phyloP scores from a whole-genome alignment of 2,113 vertebrate species.

The Haplotaxodon microlepis region DNA sequence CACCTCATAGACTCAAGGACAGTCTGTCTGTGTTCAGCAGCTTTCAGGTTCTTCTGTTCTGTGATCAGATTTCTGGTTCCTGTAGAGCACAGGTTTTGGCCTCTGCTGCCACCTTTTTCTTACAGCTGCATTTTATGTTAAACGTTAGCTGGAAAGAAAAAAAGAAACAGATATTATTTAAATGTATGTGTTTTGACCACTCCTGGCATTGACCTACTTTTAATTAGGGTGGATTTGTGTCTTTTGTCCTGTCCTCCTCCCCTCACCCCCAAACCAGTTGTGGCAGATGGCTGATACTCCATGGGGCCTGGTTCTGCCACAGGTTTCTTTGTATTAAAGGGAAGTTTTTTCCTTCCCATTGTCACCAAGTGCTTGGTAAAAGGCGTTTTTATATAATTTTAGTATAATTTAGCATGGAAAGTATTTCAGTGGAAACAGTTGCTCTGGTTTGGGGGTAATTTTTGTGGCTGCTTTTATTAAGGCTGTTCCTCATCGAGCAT shows the following conservation, averaged over 20 bases:
- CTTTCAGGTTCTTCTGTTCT: slow-evolving; percentile 85
- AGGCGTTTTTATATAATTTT: not conserved
- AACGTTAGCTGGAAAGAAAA: slow-evolving; percentile 67
- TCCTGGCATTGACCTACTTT: not conserved
- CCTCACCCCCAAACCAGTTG: not conserved
- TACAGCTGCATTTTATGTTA: slow-evolving; percentile 85
- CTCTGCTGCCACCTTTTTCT: slow-evolving; percentile 83
- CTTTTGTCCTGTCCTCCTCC: not conserved
- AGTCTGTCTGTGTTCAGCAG: slow-evolving; percentile 84
- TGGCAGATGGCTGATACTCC: not conserved
- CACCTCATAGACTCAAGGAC: slow-evolving; percentile 84
- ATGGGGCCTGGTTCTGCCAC: not conserved
- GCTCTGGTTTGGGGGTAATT: not conserved
- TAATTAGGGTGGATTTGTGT: not conserved
- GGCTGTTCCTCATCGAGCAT: not conserved
- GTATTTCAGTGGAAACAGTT: not conserved
- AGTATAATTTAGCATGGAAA: not conserved
- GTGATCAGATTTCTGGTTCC: slow-evolving; percentile 82
- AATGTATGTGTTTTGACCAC: not conserved
- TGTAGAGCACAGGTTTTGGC: slow-evolving; percentile 76
- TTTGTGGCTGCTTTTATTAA: not conserved
- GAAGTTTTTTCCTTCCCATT: not conserved
- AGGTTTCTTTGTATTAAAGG: not conserved
- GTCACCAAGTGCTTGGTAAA: not conserved
- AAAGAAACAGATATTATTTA: not conserved